Evolutionary conservation across 1,140 invertebrate species (phyloP).

Genomic region (Caenorhabditis brenneri): DNA sequence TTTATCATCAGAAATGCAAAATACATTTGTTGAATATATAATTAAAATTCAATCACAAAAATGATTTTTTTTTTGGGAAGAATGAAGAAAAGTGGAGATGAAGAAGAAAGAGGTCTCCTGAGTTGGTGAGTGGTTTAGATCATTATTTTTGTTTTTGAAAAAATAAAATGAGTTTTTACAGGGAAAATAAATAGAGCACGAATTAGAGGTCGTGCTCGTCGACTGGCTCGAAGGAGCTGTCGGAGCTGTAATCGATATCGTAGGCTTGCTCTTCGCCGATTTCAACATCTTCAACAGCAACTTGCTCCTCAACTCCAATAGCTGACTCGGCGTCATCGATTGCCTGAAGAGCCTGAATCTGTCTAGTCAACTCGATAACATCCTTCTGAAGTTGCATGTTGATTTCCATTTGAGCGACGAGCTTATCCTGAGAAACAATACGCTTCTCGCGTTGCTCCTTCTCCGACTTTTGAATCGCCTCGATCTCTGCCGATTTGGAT

Average conservation of each 20-base stretch:
- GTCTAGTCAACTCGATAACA: background rate
- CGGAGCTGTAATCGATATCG: background rate
- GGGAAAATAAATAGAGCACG: no score
- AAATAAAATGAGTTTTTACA: no score
- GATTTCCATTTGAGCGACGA: background rate
- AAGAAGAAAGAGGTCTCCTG: no score
- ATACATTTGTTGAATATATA: conserved; percentile 2
- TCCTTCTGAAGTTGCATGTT: background rate
- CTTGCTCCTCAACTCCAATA: background rate
- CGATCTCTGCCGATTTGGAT: no score
- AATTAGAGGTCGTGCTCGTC: background rate
- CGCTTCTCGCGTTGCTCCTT: background rate
- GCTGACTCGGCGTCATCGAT: background rate
- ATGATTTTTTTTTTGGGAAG: no score
- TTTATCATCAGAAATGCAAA: background rate
- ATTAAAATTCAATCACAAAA: no score
- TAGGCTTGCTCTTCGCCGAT: background rate
- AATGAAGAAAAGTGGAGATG: no score
- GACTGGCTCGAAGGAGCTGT: background rate
- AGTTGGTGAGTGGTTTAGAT: no score
- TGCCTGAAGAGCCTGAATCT: background rate
- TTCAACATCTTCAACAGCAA: background rate
- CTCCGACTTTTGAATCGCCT: no score
- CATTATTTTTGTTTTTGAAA: no score
- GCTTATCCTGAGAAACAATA: background rate